Percentiles rank a stretch among this genome's conserved stretches.
phyloP scores from a whole-genome alignment of 2,888 invertebrate genomes.

The Dicyrtoma fusca region DNA sequence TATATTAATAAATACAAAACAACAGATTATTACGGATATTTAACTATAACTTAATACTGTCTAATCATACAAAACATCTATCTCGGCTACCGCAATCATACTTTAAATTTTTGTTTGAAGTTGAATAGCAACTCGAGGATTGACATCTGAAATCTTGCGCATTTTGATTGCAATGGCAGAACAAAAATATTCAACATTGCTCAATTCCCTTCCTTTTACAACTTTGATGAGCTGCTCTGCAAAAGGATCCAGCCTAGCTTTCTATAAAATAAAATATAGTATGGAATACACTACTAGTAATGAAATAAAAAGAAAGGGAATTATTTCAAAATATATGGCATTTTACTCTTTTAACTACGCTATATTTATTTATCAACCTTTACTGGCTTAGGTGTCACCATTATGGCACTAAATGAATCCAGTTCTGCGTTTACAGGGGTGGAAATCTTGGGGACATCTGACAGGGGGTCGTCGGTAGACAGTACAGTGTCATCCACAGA shows the following conservation, averaged over 20 bases:
- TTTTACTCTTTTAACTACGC: no score
- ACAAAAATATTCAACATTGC: constrained; percentile 2
- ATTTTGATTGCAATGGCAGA: constrained; percentile 11
- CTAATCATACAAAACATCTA: neutral
- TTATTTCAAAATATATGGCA: no score
- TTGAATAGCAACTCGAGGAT: neutral
- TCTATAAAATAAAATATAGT: no score
- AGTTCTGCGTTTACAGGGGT: no score
- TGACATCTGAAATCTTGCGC: neutral
- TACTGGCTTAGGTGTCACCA: no score
- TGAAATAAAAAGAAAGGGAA: no score
- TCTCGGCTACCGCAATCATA: constrained; percentile 1
- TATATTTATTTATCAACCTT: no score
- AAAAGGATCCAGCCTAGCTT: neutral
- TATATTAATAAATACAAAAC: neutral
- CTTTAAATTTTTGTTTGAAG: constrained; percentile 6
- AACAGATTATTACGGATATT: neutral
- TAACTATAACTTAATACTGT: neutral
- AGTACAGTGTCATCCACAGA: no score
- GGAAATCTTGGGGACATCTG: no score
- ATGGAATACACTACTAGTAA: no score
- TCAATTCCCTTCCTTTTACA: neutral
- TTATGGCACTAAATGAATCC: no score
- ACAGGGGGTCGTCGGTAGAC: no score
- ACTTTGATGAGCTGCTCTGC: constrained; percentile 6